These are phyloP conservation scores for Drosophila bunnanda DNA, from an alignment of 2,888 invertebrate genomes.

Conservation along the genomic window DNA sequence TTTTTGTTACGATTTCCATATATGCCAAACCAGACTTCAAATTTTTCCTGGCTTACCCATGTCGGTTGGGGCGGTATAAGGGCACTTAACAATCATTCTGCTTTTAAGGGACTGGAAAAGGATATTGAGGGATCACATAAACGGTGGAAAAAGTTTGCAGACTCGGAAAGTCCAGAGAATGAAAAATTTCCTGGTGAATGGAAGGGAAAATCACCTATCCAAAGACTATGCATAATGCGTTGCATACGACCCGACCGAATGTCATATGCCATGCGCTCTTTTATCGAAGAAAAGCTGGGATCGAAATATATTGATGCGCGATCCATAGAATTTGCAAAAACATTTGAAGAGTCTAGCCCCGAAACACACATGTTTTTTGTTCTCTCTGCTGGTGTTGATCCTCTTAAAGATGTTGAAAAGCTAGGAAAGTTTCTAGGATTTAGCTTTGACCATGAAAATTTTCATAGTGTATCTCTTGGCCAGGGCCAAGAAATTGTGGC, in stretches of 20 bases:
- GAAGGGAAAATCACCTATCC: slow-evolving; percentile 94
- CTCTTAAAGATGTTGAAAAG: slow-evolving; percentile 95
- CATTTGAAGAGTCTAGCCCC: slow-evolving; percentile 93
- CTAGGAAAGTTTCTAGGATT: slow-evolving; percentile 93
- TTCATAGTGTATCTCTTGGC: slow-evolving; percentile 96
- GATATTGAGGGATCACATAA: slow-evolving; percentile 96
- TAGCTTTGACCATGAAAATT: slow-evolving; percentile 91
- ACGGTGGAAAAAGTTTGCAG: slow-evolving; percentile 96
- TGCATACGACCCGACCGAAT: slow-evolving; percentile 96
- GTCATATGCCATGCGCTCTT: slow-evolving; percentile 93
- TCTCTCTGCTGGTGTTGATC: slow-evolving; percentile 97
- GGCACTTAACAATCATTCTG: slow-evolving; percentile 90
- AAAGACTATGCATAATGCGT: slow-evolving; percentile 96
- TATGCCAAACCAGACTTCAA: slow-evolving; percentile 89
- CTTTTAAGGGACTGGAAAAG: slow-evolving; percentile 93
- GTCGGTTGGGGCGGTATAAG: slow-evolving; percentile 93
- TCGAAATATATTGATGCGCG: slow-evolving; percentile 92
- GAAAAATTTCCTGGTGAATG: slow-evolving; percentile 98
- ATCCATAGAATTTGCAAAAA: slow-evolving; percentile 92
- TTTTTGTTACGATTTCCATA: slow-evolving; percentile 94
- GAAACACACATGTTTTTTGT: slow-evolving; percentile 97
- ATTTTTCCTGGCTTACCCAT: slow-evolving; percentile 93
- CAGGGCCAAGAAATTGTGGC: slow-evolving; percentile 98
- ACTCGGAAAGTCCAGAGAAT: slow-evolving; percentile 96
- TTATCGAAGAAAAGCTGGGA: slow-evolving; percentile 95